phyloP scores from a whole-genome alignment of 2,888 invertebrate species.

The Aelia acuminata region DNA sequence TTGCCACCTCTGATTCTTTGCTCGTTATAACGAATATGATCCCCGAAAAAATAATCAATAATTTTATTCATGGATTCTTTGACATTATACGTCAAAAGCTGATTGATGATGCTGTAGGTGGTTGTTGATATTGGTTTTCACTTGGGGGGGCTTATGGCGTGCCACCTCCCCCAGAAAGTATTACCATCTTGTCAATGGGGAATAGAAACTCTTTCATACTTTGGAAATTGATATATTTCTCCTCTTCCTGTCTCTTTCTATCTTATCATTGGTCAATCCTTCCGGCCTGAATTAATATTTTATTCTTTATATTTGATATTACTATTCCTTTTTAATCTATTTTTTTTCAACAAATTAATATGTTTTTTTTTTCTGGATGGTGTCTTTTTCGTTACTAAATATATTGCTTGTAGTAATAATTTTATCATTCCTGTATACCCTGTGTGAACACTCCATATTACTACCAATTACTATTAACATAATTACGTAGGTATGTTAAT shows the following conservation, averaged over 20 bases:
- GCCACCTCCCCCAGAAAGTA: neutral
- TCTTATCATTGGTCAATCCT: neutral
- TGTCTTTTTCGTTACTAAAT: too few species aligned
- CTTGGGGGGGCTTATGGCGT: neutral
- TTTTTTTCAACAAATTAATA: too few species aligned
- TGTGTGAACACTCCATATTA: too few species aligned
- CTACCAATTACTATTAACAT: too few species aligned
- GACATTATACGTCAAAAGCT: neutral
- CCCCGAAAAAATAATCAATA: neutral
- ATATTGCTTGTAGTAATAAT: too few species aligned
- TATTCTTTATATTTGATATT: too few species aligned
- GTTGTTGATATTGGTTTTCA: constrained; percentile 28
- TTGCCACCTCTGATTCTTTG: neutral
- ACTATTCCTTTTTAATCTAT: too few species aligned
- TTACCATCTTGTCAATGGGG: constrained; percentile 3
- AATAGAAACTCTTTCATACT: neutral
- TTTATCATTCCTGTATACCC: too few species aligned
- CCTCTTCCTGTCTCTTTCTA: neutral
- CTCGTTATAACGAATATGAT: neutral
- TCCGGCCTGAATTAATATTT: neutral
- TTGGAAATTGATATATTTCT: neutral
- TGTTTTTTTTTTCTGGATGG: too few species aligned
- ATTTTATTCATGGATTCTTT: neutral
- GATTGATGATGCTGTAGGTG: constrained; percentile 25
- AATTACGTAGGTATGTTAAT: too few species aligned